These are phyloP conservation scores for Microcebus ravelobensis DNA, from an alignment of 2,113 vertebrate genomes.

Conservation along the genomic window DNA sequence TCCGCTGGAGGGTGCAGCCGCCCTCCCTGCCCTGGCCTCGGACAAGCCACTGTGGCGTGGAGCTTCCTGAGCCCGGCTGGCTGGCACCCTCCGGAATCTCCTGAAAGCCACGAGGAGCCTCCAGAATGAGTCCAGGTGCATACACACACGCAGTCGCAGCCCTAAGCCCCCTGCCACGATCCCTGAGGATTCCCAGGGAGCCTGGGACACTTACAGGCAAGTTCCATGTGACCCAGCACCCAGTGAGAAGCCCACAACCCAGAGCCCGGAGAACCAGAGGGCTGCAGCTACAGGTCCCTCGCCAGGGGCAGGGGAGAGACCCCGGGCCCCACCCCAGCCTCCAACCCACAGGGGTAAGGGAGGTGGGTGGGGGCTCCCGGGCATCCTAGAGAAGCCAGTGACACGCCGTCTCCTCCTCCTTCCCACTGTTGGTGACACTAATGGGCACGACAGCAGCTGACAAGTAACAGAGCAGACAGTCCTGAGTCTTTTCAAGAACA, in stretches of 20 bases:
- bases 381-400: background rate
- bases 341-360: background rate
- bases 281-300: accelerated
- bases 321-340: background rate
- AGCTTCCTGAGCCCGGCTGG: background rate
- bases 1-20: background rate
- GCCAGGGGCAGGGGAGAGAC: accelerated
- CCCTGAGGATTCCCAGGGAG: background rate
- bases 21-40: background rate
- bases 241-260: background rate
- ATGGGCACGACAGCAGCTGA: background rate
- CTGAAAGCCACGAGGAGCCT: background rate
- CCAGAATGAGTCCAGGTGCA: background rate
- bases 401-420: background rate
- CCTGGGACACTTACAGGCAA: background rate
- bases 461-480: accelerated
- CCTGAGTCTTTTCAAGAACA: accelerated
- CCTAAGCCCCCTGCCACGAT: background rate
- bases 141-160: accelerated
- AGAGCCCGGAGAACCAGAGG: background rate
- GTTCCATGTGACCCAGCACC: accelerated
- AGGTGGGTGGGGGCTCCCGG: accelerated
- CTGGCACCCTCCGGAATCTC: background rate
- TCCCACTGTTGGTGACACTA: accelerated
- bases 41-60: background rate